Evolutionary conservation across 1,140 invertebrate species (phyloP).

Genomic region (Drosophila asahinai): DNA sequence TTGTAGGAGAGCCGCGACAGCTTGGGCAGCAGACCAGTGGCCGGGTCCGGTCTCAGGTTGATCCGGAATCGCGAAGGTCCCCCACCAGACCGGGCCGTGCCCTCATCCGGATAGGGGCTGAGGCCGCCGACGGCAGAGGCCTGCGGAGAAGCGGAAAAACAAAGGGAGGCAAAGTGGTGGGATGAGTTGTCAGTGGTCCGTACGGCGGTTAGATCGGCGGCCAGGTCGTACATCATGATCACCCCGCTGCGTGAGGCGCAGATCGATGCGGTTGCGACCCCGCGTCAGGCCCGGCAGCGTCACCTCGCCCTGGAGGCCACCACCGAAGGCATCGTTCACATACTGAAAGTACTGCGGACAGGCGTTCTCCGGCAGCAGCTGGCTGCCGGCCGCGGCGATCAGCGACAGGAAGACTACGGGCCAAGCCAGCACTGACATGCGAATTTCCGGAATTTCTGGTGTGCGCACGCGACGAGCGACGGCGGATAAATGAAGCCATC

Average conservation of each 20-base stretch:
- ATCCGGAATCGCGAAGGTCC: constrained; percentile 41
- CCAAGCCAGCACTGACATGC: constrained; percentile 33
- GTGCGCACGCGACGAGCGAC: constrained; percentile 35
- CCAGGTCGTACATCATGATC: constrained; percentile 35
- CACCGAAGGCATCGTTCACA: constrained; percentile 26
- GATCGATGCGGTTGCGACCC: constrained; percentile 60
- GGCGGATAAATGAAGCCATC: constrained; percentile 36
- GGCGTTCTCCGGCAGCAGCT: constrained; percentile 48
- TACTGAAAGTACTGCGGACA: constrained; percentile 57
- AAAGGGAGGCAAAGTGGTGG: constrained; percentile 15
- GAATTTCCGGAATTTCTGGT: constrained; percentile 6
- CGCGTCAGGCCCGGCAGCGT: constrained; percentile 37
- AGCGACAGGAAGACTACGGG: constrained; percentile 7
- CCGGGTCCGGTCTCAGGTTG: constrained; percentile 19
- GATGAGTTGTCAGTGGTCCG: background rate
- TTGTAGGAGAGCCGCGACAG: constrained; percentile 46
- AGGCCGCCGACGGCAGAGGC: constrained; percentile 35
- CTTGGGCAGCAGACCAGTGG: constrained; percentile 45
- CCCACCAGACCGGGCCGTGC: background rate
- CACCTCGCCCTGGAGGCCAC: constrained; percentile 46
- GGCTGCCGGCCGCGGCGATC: constrained; percentile 20
- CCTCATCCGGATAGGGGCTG: constrained; percentile 59
- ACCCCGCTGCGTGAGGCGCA: constrained; percentile 56
- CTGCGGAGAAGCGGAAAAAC: constrained; percentile 26
- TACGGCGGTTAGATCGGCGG: background rate